Conservation (phyloP, 1,140 invertebrate genomes). For the Eupristina koningsbergeri region DNA sequence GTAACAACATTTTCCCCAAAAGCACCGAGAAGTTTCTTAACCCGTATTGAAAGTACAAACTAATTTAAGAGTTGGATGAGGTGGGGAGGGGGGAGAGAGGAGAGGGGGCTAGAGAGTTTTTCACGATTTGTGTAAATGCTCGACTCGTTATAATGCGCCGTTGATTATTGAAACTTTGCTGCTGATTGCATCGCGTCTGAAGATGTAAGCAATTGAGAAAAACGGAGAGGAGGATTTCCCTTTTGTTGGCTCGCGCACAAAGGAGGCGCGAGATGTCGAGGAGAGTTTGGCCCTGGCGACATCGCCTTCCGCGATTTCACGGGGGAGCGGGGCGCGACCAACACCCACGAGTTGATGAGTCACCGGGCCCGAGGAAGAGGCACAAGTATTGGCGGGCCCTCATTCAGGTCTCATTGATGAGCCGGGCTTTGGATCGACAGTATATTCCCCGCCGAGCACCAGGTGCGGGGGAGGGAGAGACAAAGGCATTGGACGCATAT, state of each 20-base stretch:
- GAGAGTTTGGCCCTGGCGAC: too few species aligned
- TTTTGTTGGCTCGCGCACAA: neutral
- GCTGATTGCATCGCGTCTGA: too few species aligned
- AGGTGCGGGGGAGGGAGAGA: neutral
- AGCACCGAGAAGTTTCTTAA: neutral
- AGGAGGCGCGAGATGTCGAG: too few species aligned
- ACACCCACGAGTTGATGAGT: conserved; percentile 23
- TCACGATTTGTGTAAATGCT: neutral
- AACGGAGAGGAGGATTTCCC: neutral
- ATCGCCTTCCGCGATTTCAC: neutral
- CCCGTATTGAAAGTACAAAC: neutral
- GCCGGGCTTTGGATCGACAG: neutral
- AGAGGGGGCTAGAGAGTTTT: too few species aligned
- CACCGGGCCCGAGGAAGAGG: neutral
- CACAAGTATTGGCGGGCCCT: conserved; percentile 58
- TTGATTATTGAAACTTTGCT: neutral
- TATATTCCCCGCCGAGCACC: neutral
- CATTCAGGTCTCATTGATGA: conserved; percentile 62
- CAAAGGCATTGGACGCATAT: neutral
- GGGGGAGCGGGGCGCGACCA: too few species aligned
- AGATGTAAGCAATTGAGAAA: too few species aligned
- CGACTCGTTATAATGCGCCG: neutral
- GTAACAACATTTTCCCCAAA: neutral
- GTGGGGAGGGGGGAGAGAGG: neutral
- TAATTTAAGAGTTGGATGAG: neutral